These are phyloP conservation scores for Neopipo cinnamomea DNA, from an alignment of 2,113 vertebrate genomes.

Conservation along the genomic window DNA sequence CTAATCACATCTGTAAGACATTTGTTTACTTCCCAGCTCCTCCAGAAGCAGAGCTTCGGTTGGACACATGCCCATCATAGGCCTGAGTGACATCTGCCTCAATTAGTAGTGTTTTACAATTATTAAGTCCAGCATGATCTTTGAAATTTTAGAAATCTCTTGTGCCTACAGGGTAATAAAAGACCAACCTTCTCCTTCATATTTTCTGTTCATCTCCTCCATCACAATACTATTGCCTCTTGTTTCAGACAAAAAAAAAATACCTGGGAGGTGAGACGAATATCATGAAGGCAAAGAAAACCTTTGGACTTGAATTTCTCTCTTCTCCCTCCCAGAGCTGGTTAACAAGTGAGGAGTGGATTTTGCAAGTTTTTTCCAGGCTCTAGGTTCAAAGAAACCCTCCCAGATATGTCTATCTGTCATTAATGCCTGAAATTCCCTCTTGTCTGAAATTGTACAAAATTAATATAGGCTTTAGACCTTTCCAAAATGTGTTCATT, in stretches of 20 bases:
- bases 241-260: not conserved
- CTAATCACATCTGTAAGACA: not conserved
- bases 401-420: not conserved
- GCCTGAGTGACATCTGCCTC: not conserved
- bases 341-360: not conserved
- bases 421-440: not conserved
- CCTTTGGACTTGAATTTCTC: not conserved
- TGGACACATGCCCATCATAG: not conserved
- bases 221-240: not conserved
- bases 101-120: not conserved
- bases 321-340: not conserved
- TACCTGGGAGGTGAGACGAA: not conserved
- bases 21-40: not conserved
- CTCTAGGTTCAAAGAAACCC: not conserved
- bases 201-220: not conserved
- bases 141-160: not conserved
- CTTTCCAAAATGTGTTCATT: not conserved
- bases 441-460: not conserved
- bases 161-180: not conserved
- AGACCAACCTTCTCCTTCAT: not conserved
- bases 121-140: not conserved
- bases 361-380: not conserved
- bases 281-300: not conserved
- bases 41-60: not conserved
- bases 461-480: not conserved